Conservation (phyloP, 1,140 invertebrate genomes). For the Drosophila carrolli region DNA sequence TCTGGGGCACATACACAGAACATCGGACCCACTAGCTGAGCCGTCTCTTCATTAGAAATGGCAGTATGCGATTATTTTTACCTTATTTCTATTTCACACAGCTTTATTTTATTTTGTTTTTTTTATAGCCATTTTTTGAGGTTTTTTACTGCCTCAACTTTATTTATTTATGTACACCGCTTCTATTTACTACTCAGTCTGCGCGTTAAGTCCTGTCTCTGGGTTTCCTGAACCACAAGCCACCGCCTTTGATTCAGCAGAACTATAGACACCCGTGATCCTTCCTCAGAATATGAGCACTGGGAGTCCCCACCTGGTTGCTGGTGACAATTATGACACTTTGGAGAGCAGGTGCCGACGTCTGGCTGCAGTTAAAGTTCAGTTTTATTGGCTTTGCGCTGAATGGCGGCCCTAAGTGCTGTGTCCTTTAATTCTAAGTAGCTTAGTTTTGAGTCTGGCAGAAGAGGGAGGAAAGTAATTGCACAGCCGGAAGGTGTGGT, state of each 20-base stretch:
- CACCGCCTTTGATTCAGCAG: constrained; percentile 39
- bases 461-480: constrained; percentile 6
- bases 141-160: constrained; percentile 7
- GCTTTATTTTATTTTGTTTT: constrained; percentile 37
- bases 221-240: constrained; percentile 35
- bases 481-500: constrained; percentile 13
- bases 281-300: constrained; percentile 7
- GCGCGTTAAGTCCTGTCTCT: constrained; percentile 7
- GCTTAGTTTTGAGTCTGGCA: constrained; percentile 30
- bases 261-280: constrained; percentile 21
- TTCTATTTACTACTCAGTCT: constrained; percentile 2
- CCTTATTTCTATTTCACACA: constrained; percentile 37
- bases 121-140: constrained; percentile 51
- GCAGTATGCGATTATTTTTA: constrained; percentile 47
- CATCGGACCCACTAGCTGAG: constrained; percentile 4
- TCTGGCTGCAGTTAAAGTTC: constrained; percentile 53
- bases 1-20: constrained; percentile 1
- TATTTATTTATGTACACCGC: neutral
- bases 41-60: constrained; percentile 64
- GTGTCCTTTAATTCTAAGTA: constrained; percentile 67
- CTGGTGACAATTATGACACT: constrained; percentile 66
- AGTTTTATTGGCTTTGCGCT: constrained; percentile 61
- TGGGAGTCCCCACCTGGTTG: constrained; percentile 10
- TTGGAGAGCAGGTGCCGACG: constrained; percentile 28
- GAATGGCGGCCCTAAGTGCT: constrained; percentile 62